phyloP scores from a whole-genome alignment of 2,888 invertebrate species.

The Drosophila limbata region DNA sequence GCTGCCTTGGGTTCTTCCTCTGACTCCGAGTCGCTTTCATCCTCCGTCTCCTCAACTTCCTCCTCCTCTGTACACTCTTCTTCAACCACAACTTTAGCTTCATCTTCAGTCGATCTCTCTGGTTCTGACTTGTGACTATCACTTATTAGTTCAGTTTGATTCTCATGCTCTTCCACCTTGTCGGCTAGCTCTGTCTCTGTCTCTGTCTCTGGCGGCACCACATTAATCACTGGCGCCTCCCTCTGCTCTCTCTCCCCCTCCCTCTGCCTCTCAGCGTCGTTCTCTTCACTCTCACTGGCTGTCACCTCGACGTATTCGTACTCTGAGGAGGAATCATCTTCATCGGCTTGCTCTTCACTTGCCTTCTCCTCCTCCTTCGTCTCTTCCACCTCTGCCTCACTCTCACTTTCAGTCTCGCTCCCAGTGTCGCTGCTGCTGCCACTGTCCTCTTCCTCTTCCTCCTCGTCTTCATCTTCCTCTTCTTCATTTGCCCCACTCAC shows the following conservation, averaged over 20 bases:
- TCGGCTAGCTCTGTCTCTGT: constrained; percentile 39
- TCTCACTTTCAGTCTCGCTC: constrained; percentile 25
- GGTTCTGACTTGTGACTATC: constrained; percentile 26
- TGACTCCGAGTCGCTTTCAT: constrained; percentile 19
- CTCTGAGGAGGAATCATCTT: constrained; percentile 51
- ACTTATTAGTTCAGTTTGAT: constrained; percentile 35
- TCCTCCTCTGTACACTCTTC: constrained; percentile 56
- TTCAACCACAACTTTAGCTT: constrained; percentile 16
- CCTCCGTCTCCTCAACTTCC: constrained; percentile 43
- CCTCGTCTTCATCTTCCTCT: constrained; percentile 25
- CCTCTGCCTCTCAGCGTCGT: constrained; percentile 8
- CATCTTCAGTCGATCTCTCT: constrained; percentile 30
- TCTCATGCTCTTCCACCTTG: constrained; percentile 39
- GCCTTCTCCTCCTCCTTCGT: constrained; percentile 5
- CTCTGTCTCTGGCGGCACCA: constrained; percentile 59
- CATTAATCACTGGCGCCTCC: constrained; percentile 57
- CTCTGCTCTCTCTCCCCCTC: constrained; percentile 9
- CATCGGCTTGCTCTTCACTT: constrained; percentile 1
- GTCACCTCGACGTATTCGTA: constrained; percentile 64
- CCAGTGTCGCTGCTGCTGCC: constrained; percentile 55
- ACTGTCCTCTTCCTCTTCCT: constrained; percentile 66
- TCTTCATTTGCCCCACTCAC: constrained; percentile 83
- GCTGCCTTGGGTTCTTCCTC: constrained; percentile 13
- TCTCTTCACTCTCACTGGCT: constrained; percentile 61
- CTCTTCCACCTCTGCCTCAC: constrained; percentile 28